Evolutionary conservation across 2,113 vertebrate species (phyloP).

Genomic region (Catagonus wagneri): DNA sequence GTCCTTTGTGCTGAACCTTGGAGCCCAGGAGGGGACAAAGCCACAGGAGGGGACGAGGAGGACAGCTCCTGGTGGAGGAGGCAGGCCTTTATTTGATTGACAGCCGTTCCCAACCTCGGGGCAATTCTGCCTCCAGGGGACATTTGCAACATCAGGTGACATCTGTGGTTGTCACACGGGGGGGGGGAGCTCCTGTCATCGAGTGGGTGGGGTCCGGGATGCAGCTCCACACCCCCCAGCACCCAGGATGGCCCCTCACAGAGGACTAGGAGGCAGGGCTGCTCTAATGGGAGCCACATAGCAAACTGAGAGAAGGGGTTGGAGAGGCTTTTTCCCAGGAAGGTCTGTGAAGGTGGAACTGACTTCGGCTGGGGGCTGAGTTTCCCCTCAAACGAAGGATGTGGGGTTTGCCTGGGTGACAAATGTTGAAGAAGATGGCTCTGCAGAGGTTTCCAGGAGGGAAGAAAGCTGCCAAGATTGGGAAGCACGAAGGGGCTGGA

Average conservation of each 20-base stretch:
- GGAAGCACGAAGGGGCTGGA: background rate
- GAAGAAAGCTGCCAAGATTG: background rate
- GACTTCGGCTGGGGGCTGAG: background rate
- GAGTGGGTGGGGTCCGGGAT: too few relatives aligned
- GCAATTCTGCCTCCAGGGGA: background rate
- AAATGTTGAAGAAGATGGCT: background rate
- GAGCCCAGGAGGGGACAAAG: background rate
- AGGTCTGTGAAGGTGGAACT: background rate
- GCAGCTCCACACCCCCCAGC: background rate
- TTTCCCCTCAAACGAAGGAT: background rate
- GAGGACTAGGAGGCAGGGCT: background rate
- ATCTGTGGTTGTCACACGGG: background rate
- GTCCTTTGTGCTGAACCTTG: rapidly evolving
- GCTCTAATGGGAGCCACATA: background rate
- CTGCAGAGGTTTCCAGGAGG: background rate
- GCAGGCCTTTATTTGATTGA: too few relatives aligned
- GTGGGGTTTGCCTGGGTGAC: background rate
- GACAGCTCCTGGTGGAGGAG: background rate
- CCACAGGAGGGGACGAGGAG: background rate
- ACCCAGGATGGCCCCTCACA: background rate
- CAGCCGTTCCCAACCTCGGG: too few relatives aligned
- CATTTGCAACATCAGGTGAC: background rate
- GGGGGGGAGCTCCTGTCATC: background rate
- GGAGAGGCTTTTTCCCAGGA: background rate
- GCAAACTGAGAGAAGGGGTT: background rate